These are phyloP conservation scores for Noctua janthina DNA, from an alignment of 2,888 invertebrate species.

Conservation along the genomic window DNA sequence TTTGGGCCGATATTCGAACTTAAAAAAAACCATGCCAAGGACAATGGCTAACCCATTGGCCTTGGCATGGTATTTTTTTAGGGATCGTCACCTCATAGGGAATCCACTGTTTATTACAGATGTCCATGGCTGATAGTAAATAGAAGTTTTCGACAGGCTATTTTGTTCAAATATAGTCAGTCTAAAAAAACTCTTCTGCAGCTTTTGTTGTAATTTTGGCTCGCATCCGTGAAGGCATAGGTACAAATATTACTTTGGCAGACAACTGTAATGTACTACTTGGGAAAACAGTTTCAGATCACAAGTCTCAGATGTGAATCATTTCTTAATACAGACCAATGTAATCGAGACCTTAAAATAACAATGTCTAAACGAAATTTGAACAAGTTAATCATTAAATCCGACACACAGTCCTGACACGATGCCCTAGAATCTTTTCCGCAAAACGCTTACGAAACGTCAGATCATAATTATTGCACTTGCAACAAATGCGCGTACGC, in stretches of 20 bases:
- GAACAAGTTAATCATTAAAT: slow-evolving; percentile 52
- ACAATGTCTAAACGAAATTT: slow-evolving; percentile 41
- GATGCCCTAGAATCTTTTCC: slow-evolving; percentile 81
- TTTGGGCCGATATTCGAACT: neutral
- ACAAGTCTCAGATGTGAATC: slow-evolving; percentile 4
- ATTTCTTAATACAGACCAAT: slow-evolving; percentile 7
- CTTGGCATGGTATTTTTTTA: neutral
- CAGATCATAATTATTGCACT: slow-evolving; percentile 76
- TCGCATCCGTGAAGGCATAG: neutral
- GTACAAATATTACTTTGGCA: neutral
- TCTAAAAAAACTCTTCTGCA: neutral
- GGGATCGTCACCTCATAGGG: neutral
- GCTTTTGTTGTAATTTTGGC: neutral
- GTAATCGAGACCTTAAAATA: slow-evolving; percentile 30
- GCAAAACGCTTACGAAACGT: slow-evolving; percentile 75
- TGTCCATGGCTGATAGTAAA: neutral
- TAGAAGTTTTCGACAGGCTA: neutral
- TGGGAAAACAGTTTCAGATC: neutral
- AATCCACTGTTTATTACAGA: neutral
- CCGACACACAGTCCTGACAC: slow-evolving; percentile 63
- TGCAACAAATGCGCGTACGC: slow-evolving; percentile 77
- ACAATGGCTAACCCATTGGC: neutral
- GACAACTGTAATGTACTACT: neutral
- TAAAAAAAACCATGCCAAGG: too few relatives aligned
- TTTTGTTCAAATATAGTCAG: neutral